phyloP scores from a whole-genome alignment of 2,113 vertebrate genomes.

The Aplodontia rufa region DNA sequence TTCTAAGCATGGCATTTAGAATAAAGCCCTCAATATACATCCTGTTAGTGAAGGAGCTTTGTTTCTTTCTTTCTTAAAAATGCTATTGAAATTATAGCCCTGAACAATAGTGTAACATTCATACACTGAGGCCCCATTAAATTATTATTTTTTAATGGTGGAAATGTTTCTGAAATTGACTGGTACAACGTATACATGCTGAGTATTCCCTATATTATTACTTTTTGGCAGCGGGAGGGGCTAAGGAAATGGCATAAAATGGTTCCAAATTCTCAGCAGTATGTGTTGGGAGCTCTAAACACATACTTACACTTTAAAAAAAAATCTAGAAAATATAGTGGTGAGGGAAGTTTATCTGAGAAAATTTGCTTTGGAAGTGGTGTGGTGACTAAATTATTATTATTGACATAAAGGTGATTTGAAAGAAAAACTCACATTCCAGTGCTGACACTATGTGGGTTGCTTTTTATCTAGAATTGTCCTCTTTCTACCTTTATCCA shows the following conservation, averaged over 20 bases:
- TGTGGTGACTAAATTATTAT: conserved; percentile 68
- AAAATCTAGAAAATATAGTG: conserved; percentile 56
- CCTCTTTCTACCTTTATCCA: background rate
- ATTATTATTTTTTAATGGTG: conserved; percentile 78
- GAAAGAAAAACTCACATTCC: conserved; percentile 25
- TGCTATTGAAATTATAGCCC: conserved; percentile 68
- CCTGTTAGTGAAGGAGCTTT: conserved; percentile 47
- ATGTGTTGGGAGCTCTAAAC: conserved; percentile 34
- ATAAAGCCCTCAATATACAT: conserved; percentile 59
- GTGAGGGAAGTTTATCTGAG: conserved; percentile 41
- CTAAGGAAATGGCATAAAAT: conserved; percentile 58
- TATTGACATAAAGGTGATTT: conserved; percentile 58
- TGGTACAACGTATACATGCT: conserved; percentile 52
- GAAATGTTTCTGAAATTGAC: conserved; percentile 64
- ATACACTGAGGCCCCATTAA: conserved; percentile 51
- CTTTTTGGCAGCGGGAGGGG: conserved; percentile 51
- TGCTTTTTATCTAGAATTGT: conserved; percentile 30
- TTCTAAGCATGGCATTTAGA: conserved; percentile 32
- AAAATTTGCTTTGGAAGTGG: conserved; percentile 63
- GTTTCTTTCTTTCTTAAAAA: conserved; percentile 32
- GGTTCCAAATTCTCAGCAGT: conserved; percentile 61
- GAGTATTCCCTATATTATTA: conserved; percentile 45
- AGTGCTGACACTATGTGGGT: background rate
- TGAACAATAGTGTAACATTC: conserved; percentile 71
- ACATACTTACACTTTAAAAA: conserved; percentile 57